These are phyloP conservation scores for Apolygus lucorum DNA, from an alignment of 1,140 invertebrate species.

Conservation along the genomic window DNA sequence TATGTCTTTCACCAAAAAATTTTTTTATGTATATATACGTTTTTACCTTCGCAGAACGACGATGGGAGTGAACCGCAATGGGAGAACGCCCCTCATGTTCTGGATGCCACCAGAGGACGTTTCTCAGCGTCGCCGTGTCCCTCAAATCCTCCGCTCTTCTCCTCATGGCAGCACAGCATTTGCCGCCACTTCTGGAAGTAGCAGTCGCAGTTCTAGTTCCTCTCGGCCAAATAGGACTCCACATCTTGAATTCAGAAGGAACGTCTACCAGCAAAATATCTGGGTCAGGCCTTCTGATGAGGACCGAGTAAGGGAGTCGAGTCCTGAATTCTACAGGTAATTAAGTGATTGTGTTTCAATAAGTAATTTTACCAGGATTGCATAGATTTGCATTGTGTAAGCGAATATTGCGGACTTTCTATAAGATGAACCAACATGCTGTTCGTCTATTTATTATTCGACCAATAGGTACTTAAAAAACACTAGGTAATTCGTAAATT, in stretches of 20 bases:
- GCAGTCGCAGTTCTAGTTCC: too few species aligned
- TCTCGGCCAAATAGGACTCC: too few species aligned
- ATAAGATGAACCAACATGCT: not conserved
- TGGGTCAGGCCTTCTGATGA: conserved; percentile 55
- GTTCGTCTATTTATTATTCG: not conserved
- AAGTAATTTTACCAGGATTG: too few species aligned
- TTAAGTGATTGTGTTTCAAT: too few species aligned
- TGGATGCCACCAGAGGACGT: too few species aligned
- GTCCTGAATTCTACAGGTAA: conserved; percentile 64
- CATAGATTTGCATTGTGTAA: too few species aligned
- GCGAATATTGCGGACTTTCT: not conserved
- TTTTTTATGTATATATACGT: too few species aligned
- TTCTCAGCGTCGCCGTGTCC: not conserved
- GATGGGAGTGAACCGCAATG: conserved; percentile 33
- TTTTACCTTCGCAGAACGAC: not conserved
- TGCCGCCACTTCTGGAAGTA: not conserved
- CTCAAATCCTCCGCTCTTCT: conserved; percentile 23
- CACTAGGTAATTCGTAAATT: too few species aligned
- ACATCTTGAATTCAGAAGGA: conserved; percentile 52
- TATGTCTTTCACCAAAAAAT: too few species aligned
- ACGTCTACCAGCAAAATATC: conserved; percentile 65
- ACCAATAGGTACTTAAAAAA: not conserved
- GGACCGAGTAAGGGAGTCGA: conserved; percentile 56
- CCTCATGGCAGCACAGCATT: not conserved
- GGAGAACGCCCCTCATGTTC: conserved; percentile 21